phyloP scores from a whole-genome alignment of 1,140 invertebrate species.

The Cyclargus thomasi region DNA sequence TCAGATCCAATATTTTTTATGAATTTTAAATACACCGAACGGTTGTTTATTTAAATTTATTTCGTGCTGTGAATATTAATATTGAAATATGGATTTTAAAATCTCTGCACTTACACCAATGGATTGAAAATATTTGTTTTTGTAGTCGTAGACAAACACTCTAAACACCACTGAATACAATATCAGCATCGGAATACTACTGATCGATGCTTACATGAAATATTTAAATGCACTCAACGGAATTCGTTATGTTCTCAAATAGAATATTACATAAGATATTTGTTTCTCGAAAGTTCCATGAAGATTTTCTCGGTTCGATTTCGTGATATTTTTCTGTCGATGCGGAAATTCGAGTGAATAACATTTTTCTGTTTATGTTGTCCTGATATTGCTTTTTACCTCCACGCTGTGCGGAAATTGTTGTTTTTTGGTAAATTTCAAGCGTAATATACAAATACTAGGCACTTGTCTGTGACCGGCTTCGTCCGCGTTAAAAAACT shows the following conservation, averaged over 20 bases:
- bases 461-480: no score
- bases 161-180: neutral
- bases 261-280: neutral
- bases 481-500: no score
- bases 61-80: neutral
- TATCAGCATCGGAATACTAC: neutral
- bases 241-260: neutral
- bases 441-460: no score
- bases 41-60: neutral
- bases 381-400: neutral
- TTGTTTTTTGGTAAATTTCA: neutral
- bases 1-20: neutral
- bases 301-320: neutral
- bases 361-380: constrained; percentile 11
- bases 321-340: neutral
- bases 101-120: no score
- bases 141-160: neutral
- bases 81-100: neutral
- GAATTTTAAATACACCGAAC: neutral
- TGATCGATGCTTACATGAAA: neutral
- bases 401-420: neutral
- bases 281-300: neutral
- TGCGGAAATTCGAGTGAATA: neutral
- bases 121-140: no score
- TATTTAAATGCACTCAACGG: neutral